Conservation (phyloP, 1,140 invertebrate species). For the Conus betulinus region DNA sequence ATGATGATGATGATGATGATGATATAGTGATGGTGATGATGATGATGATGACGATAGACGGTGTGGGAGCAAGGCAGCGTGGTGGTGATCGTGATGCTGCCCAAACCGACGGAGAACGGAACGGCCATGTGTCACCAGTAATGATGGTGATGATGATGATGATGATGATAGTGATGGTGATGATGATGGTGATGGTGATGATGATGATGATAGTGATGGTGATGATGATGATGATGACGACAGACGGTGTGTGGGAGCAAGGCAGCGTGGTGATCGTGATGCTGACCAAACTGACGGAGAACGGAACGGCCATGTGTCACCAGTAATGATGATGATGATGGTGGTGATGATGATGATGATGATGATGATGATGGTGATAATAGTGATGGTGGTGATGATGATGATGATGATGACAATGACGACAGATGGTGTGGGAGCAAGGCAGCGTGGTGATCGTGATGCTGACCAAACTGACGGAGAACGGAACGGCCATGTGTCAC, state of each 20-base stretch:
- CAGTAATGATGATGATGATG: slow-evolving; percentile 55
- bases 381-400: slow-evolving; percentile 10
- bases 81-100: slow-evolving; percentile 94
- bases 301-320: slow-evolving; percentile 92
- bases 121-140: slow-evolving; percentile 88
- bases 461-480: slow-evolving; percentile 89
- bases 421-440: slow-evolving; percentile 98
- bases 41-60: slow-evolving; percentile 82
- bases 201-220: background rate
- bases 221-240: slow-evolving; percentile 57
- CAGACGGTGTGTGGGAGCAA: slow-evolving; percentile 98
- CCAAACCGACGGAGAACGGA: slow-evolving; percentile 89
- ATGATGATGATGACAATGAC: slow-evolving; percentile 22
- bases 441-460: slow-evolving; percentile 98
- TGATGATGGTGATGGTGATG: background rate
- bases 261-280: slow-evolving; percentile 98
- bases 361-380: background rate
- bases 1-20: background rate
- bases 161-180: background rate
- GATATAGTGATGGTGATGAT: slow-evolving; percentile 9
- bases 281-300: slow-evolving; percentile 89
- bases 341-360: background rate
- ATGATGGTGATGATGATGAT: background rate
- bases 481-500: slow-evolving; percentile 92
- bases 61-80: slow-evolving; percentile 99